Conservation (phyloP, 2,797 vertebrate species). For the Diplodus sargus region DNA sequence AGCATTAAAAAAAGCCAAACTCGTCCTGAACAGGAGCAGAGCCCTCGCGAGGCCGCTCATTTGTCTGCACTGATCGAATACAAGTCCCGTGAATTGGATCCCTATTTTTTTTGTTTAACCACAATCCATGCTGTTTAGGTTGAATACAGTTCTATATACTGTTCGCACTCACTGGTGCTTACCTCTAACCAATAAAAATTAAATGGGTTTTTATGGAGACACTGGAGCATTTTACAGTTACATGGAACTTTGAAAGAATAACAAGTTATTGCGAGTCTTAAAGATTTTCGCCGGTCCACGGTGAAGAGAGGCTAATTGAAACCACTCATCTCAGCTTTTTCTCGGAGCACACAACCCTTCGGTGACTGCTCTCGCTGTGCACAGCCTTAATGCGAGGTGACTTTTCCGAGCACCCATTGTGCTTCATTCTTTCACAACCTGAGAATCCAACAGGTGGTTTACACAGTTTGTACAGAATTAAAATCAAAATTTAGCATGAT, state of each 20-base stretch:
- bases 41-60: too few species aligned
- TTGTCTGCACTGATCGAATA: neutral
- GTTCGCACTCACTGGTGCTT: constrained; percentile 13
- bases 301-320: constrained; percentile 46
- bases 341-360: neutral
- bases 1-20: too few species aligned
- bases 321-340: constrained; percentile 34
- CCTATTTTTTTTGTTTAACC: constrained; percentile 8
- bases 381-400: neutral
- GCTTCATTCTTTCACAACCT: neutral
- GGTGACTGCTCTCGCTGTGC: neutral
- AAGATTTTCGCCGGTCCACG: neutral
- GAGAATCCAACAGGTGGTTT: neutral
- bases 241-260: constrained; percentile 41
- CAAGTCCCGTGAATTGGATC: constrained; percentile 4
- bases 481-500: neutral
- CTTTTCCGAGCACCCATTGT: constrained; percentile 1
- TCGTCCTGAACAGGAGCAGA: too few species aligned
- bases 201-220: constrained; percentile 44
- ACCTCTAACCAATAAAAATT: constrained; percentile 16
- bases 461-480: neutral
- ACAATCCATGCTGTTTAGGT: constrained; percentile 3
- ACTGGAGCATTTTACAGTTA: constrained; percentile 38
- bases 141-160: neutral
- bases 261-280: constrained; percentile 28